Evolutionary conservation across 2,797 vertebrate genomes (phyloP).

Genomic region (Xiphophorus birchmanni): DNA sequence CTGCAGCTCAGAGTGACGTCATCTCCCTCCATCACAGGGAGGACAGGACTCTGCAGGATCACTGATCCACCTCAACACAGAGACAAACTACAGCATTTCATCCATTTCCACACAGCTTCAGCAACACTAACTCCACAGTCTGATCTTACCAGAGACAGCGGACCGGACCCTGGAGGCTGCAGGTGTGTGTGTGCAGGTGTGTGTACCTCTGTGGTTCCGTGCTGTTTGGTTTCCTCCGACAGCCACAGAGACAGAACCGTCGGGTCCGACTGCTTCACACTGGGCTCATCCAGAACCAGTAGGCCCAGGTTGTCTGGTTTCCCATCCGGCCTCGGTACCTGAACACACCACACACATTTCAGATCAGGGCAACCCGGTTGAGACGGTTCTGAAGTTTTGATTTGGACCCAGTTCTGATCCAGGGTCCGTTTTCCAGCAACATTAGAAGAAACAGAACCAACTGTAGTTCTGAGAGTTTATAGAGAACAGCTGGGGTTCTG

Average conservation of each 20-base stretch:
- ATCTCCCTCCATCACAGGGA: too few species aligned
- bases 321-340: conserved; percentile 91
- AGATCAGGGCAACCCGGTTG: neutral
- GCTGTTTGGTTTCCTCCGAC: conserved; percentile 92
- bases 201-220: conserved; percentile 77
- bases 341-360: neutral
- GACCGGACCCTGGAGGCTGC: neutral
- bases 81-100: too few species aligned
- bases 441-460: neutral
- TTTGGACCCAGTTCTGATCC: neutral
- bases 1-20: too few species aligned
- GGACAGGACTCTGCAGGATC: too few species aligned
- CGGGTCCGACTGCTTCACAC: conserved; percentile 92
- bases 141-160: too few species aligned
- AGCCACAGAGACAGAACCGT: conserved; percentile 94
- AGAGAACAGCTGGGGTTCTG: neutral
- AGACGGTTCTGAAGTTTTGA: neutral
- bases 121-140: too few species aligned
- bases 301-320: conserved; percentile 89
- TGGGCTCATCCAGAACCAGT: conserved; percentile 92
- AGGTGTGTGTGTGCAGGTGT: neutral
- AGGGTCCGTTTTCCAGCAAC: neutral
- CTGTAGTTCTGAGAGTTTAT: neutral
- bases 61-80: too few species aligned
- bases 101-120: too few species aligned